phyloP scores from a whole-genome alignment of 2,797 vertebrate species.

The Micropoecilia bifurca region DNA sequence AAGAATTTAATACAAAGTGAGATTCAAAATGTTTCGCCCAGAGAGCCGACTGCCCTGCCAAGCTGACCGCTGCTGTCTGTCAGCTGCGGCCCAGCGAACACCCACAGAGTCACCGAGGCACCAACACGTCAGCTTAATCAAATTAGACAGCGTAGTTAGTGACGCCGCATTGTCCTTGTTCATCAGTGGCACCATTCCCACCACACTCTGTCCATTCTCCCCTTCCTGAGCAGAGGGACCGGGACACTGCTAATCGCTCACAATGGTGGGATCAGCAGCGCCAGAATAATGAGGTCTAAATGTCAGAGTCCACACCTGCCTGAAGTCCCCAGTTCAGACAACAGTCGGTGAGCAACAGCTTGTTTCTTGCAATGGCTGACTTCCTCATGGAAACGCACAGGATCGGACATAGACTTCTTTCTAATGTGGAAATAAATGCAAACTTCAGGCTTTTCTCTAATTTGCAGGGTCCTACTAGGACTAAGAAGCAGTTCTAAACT shows the following conservation, averaged over 20 bases:
- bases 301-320: constrained; percentile 80
- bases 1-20: neutral
- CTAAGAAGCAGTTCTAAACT: neutral
- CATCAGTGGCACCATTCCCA: constrained; percentile 60
- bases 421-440: constrained; percentile 13
- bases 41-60: constrained; percentile 24
- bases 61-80: constrained; percentile 38
- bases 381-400: neutral
- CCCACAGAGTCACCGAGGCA: constrained; percentile 43
- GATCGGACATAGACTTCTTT: neutral
- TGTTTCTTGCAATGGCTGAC: constrained; percentile 20
- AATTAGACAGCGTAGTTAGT: constrained; percentile 79
- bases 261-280: constrained; percentile 78
- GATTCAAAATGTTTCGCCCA: constrained; percentile 21
- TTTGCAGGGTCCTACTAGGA: neutral
- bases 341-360: constrained; percentile 37
- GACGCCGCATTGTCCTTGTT: constrained; percentile 78
- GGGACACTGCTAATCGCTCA: constrained; percentile 81
- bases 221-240: constrained; percentile 59
- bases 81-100: constrained; percentile 31
- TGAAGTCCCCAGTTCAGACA: constrained; percentile 45
- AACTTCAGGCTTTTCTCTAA: neutral
- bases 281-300: constrained; percentile 71
- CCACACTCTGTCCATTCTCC: constrained; percentile 41
- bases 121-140: constrained; percentile 76